Evolutionary conservation across 2,113 vertebrate genomes (phyloP).

Genomic region (Antechinus flavipes): DNA sequence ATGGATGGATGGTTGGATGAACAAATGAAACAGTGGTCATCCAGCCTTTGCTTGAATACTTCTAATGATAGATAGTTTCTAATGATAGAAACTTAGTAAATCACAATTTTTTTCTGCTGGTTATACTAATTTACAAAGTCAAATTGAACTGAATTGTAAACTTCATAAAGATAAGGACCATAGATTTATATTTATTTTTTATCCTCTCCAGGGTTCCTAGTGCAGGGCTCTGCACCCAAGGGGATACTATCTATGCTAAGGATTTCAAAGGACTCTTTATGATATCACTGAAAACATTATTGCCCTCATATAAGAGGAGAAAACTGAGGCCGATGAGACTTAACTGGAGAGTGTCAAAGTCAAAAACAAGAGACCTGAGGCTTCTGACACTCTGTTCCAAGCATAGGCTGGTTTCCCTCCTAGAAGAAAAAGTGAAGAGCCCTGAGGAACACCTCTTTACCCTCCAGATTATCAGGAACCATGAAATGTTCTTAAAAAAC

Average conservation of each 20-base stretch:
- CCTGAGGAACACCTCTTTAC: background rate
- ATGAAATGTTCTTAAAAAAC: background rate
- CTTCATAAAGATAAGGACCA: background rate
- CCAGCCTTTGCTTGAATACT: background rate
- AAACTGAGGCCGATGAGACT: background rate
- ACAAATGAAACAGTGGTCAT: background rate
- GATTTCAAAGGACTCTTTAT: background rate
- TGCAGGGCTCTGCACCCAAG: background rate
- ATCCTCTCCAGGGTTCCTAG: slow-evolving; percentile 3
- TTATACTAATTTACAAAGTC: background rate
- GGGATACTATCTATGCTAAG: background rate
- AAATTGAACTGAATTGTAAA: background rate
- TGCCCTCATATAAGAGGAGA: background rate
- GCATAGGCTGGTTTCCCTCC: background rate
- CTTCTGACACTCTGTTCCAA: background rate
- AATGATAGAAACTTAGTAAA: background rate
- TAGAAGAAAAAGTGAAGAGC: background rate
- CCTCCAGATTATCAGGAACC: background rate
- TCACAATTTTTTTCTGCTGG: background rate
- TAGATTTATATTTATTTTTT: background rate
- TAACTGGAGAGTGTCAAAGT: background rate
- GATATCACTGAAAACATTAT: background rate
- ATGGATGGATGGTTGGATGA: background rate
- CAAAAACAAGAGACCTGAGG: background rate
- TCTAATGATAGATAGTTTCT: background rate